phyloP scores from a whole-genome alignment of 2,113 vertebrate genomes.

The Steatornis caripensis region DNA sequence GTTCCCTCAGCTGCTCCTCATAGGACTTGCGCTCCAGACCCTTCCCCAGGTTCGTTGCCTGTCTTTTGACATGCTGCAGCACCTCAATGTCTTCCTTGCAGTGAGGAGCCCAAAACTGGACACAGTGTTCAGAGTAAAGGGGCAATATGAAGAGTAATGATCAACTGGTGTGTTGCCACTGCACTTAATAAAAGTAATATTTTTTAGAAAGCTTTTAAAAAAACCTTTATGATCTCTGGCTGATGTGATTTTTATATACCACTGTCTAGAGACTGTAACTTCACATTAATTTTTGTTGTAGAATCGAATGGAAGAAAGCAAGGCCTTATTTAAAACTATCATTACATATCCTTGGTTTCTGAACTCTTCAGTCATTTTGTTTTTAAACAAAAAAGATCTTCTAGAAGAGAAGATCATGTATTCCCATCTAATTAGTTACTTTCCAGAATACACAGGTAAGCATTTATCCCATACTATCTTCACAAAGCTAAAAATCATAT shows the following conservation, averaged over 20 bases:
- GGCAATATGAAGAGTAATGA: background rate
- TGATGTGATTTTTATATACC: background rate
- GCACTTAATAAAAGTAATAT: background rate
- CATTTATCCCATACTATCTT: background rate
- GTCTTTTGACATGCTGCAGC: no score
- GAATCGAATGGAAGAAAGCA: slow-evolving; percentile 87
- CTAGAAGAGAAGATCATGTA: slow-evolving; percentile 84
- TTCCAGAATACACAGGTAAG: slow-evolving; percentile 80
- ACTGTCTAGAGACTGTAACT: background rate
- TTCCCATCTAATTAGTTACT: slow-evolving; percentile 84
- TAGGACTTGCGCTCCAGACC: no score
- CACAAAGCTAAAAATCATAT: background rate
- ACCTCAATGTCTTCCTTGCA: no score
- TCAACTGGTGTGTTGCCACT: background rate
- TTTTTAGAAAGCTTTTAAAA: background rate
- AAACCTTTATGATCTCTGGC: background rate
- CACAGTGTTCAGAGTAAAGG: no score
- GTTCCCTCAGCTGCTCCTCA: no score
- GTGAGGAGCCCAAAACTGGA: no score
- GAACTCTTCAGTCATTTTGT: slow-evolving; percentile 85
- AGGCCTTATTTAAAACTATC: slow-evolving; percentile 87
- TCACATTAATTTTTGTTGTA: slow-evolving; percentile 27
- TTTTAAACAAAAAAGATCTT: slow-evolving; percentile 90
- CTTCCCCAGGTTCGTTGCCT: no score
- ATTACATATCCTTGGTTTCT: slow-evolving; percentile 81